A percentile compares a stretch with the other conserved stretches of the same genome.
Evolutionary conservation across 64 coral and sea anemone species (phyloP).

Genomic region (Platygyra sinensis): DNA sequence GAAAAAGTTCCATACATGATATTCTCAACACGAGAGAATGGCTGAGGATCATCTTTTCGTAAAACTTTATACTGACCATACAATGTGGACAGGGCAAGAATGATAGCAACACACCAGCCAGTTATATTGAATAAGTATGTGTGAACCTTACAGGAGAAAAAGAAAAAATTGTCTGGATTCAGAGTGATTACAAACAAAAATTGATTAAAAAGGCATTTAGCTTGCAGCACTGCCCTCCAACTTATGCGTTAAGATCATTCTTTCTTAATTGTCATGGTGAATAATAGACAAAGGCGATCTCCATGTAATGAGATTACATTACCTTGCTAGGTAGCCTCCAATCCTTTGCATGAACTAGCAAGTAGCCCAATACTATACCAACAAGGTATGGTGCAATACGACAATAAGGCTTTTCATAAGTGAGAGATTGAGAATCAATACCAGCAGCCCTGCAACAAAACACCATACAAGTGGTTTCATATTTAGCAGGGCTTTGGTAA

Average conservation of each 20-base stretch:
- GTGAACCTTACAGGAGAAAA: background rate
- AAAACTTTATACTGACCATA: conserved; percentile 42
- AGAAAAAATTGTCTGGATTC: no score
- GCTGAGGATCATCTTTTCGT: background rate
- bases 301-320: background rate
- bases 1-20: conserved; percentile 43
- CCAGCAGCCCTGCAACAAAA: background rate
- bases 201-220: no score
- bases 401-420: conserved; percentile 78
- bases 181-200: no score
- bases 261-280: no score
- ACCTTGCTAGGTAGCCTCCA: background rate
- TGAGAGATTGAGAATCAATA: background rate
- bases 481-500: no score
- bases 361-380: conserved; percentile 65
- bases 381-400: conserved; percentile 75
- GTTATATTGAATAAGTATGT: background rate
- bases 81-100: conserved; percentile 22
- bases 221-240: no score
- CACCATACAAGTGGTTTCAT: background rate
- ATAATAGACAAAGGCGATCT: background rate
- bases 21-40: conserved; percentile 37
- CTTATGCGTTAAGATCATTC: no score
- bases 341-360: conserved; percentile 39
- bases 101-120: conserved; percentile 46